Conservation (phyloP, 2,888 invertebrate genomes). For the Periphyllus acericola region DNA sequence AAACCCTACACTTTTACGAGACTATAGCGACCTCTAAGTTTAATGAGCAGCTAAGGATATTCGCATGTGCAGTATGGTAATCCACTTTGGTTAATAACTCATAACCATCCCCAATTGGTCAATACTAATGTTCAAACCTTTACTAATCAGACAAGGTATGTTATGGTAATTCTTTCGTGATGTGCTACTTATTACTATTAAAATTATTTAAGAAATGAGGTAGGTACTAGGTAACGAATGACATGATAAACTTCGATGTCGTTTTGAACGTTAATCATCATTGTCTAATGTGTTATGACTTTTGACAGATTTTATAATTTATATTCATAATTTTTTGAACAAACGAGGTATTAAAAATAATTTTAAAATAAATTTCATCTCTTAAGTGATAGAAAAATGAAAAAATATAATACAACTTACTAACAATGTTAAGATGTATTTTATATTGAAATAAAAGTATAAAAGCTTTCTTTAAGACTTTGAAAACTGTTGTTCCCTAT, state of each 20-base stretch:
- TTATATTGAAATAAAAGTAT: neutral
- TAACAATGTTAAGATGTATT: neutral
- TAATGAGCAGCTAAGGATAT: slow-evolving; percentile 58
- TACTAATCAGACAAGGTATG: slow-evolving; percentile 43
- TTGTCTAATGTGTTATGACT: neutral
- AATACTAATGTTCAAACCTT: slow-evolving; percentile 49
- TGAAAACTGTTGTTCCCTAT: neutral
- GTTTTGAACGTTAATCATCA: neutral
- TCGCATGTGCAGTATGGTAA: slow-evolving; percentile 56
- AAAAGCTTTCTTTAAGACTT: neutral
- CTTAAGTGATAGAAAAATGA: neutral
- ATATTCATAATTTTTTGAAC: slow-evolving; percentile 4
- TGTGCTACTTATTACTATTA: slow-evolving; percentile 8
- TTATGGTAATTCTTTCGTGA: slow-evolving; percentile 39
- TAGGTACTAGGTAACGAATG: neutral
- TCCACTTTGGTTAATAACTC: slow-evolving; percentile 60
- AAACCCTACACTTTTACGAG: slow-evolving; percentile 33
- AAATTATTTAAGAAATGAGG: slow-evolving; percentile 22
- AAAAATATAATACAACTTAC: neutral
- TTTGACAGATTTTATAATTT: slow-evolving; percentile 26
- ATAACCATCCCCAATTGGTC: slow-evolving; percentile 57
- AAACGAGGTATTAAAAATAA: slow-evolving; percentile 1
- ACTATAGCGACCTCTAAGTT: slow-evolving; percentile 48
- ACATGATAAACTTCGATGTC: neutral
- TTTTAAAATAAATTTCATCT: neutral